Evolutionary conservation across 2,113 vertebrate genomes (phyloP).

Genomic region (Colaptes auratus): DNA sequence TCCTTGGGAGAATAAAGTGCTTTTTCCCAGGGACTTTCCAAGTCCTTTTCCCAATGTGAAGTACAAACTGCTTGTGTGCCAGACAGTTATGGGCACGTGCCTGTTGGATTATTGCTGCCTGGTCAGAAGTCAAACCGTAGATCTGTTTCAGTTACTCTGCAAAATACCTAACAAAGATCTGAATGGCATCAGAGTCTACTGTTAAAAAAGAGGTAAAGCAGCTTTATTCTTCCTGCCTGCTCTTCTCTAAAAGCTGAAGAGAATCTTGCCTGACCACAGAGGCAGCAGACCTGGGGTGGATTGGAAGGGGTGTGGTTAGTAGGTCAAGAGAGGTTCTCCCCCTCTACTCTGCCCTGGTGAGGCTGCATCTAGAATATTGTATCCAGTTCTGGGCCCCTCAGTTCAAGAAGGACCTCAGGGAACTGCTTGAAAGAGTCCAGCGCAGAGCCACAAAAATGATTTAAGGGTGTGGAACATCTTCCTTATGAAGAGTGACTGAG

Average conservation of each 20-base stretch:
- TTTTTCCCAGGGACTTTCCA: not conserved
- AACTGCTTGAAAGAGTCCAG: no score
- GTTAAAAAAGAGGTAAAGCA: not conserved
- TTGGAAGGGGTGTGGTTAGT: no score
- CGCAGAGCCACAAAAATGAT: no score
- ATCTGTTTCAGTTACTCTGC: not conserved
- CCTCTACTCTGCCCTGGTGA: no score
- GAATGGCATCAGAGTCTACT: not conserved
- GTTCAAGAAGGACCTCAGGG: no score
- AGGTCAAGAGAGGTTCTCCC: no score
- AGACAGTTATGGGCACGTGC: not conserved
- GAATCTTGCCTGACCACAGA: not conserved
- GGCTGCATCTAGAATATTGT: no score
- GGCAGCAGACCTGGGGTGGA: not conserved
- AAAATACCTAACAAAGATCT: not conserved
- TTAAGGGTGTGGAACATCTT: no score
- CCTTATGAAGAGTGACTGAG: no score
- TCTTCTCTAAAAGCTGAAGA: not conserved
- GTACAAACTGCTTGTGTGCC: not conserved
- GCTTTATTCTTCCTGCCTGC: not conserved
- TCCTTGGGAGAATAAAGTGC: not conserved
- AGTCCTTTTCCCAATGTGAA: not conserved
- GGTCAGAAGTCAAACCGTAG: not conserved
- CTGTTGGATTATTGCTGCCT: not conserved
- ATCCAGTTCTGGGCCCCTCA: no score